Evolutionary conservation across 2,113 vertebrate species (phyloP), one percentile per base, ranked within the genome.

Genomic region (Glaucidium brasilianum): DNA sequence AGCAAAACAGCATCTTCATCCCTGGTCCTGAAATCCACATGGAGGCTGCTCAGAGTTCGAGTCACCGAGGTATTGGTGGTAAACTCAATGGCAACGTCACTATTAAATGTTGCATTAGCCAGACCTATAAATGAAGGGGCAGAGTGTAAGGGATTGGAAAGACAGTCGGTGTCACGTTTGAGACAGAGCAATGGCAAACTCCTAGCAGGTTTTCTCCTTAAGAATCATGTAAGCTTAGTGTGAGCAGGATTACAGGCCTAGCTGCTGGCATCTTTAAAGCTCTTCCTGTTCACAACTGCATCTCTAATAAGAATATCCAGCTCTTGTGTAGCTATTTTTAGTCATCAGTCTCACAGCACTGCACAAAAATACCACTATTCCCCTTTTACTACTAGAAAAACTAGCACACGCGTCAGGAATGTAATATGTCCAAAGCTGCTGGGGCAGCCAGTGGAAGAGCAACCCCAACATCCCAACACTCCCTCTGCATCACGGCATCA

Each of bases 11-110:
- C 99, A 16, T 98, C 98, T 6, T 96, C 58, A 12, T 99, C 98
- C 4, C 99, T 98, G 1, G 99, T 99, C 39, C 99, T 98, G 95
- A 99, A 96, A 37, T 98, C 95, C 94, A 99, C 1, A 5, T 97
- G 98, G 83, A 99, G 90, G 52, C 85, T 97, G 45, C 97, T 98
- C 35, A 99, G 98, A 4, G 97, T 75, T 34, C 37, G 91, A 7
- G 84, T 91, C 27, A 98, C 94, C 1, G 99, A 98, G 2, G 93
- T 30, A 20, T 98, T 99, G 89, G 98, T 96, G 13, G 90, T 91
- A 78, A 98, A 99, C 49, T 98, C 98, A 5, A 98, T 4, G 0
- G 97, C 95, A 64, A 97, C 93, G 0, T 98, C 97, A 95, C 98
- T 98, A 34, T 98, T 85, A 59, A 99, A 99, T 1, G 98, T 98